Evolutionary conservation across 53 echinoderm and acorn worm genomes (phyloP), one percentile per base, ranked within the genome.

Genomic region (Pentamera pediparva): DNA sequence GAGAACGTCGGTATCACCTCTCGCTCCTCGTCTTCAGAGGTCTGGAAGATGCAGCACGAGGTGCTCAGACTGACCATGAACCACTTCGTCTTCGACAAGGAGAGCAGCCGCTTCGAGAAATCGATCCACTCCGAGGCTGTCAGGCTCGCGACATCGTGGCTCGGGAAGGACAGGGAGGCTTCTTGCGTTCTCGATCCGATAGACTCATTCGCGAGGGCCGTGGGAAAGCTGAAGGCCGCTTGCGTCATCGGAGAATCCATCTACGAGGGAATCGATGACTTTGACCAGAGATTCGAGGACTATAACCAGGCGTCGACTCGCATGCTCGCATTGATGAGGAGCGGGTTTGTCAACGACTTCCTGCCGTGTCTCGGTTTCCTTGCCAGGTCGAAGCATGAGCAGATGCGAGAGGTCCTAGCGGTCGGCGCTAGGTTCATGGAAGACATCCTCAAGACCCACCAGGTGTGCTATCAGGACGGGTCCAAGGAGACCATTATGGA

Each of bases 401-500:
- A 26, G 6, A 39, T 65, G 65, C 20, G 65, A 39, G 38, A 65
- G 7, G 40, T 65, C 26, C 17, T 65, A 28, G 22, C 65, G 24
- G 65, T 65, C 41, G 65, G 65, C 17, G 40, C 40, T 24, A 26
- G 27, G 26, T 40, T 65, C n/a, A 28, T 38, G 2, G 39, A 39
- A 20, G 65, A 65, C 25, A 24, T 65, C 24, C 40, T 39, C 65
- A 65, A 65, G 35, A 40, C 65, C n/a, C 65, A 65, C 18, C 8
- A 38, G 40, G 65, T 39, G 5, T 39, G 65, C 37, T 65, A 65
- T 26, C 38, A 38, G 25, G 39, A 39, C 2, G 65, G 65, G 13
- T 65, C 65, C 33, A 65, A 65, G 24, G 65, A 65, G 10, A 65
- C 65, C 13, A 39, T 65, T 12, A 65, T 65, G 40, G 65, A 65